Base-by-base conservation (phyloP, 2,888 invertebrate species). In the Macrosoma leucophasiata region DNA sequence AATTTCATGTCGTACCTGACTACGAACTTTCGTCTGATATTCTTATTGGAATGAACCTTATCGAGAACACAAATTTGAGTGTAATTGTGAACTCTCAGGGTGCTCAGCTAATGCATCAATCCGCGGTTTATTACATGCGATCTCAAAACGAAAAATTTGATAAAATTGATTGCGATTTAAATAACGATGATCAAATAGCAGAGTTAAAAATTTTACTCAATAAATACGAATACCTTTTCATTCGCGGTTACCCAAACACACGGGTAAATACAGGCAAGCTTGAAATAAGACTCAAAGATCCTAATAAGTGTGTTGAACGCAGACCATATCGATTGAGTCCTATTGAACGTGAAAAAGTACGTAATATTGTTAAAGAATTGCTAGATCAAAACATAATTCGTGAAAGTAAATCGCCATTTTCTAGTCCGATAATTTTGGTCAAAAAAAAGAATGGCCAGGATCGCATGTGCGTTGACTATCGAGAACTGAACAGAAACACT, bases 351-450 rank as follows among this genome's bases (percentile, higher is more conserved):
- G 23, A 28, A 2, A 15, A 13, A n/a, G 22, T 32, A 8, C 12
- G 22, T 2, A 33, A 36, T 2, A 37, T 40, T 17, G 34, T 33
- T 9, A 18, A 33, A 6, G 9, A 26, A 3, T 24, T 33, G 7
- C 9, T 39, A 10, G 20, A 23, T n/a, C 19, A 34, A 7, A 20
- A 25, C 2, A 20, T 37, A 1, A 36, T 40, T 9, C 21, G 28
- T 2, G 34, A 35, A 15, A 39, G 39, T 1, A 30, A 20, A 2
- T 45, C 39, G 2, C 39, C 41, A 0, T 47, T 30, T 24, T 45
- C 46, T 7, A 48, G 44, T 23, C 43, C 41, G 0, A 36, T 49
- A 11, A 33, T 49, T 10, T 32, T 46, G 11, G 42, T 39, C 1
- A 33, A 39, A 27, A 39, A 25, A 26, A 31, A 19, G 36, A 48